Evolutionary conservation across 2,888 invertebrate genomes (phyloP).

Genomic region (Caradrina kadenii): DNA sequence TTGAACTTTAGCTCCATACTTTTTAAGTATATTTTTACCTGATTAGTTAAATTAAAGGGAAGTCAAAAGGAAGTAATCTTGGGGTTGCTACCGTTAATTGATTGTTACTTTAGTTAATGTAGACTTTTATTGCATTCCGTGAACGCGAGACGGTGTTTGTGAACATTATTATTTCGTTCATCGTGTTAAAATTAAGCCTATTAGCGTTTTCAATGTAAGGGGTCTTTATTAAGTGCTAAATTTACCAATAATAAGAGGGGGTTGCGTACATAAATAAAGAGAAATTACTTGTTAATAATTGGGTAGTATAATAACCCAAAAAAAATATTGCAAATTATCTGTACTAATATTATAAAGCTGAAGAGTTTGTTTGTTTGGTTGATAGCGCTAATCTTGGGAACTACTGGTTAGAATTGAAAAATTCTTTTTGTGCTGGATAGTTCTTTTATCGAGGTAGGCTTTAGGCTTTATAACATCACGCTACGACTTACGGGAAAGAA

Average conservation of each 20-base stretch:
- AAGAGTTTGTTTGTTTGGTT: too few species aligned
- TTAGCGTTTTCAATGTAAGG: slow-evolving; percentile 21
- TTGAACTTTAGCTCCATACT: slow-evolving; percentile 28
- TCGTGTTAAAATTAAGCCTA: slow-evolving; percentile 55
- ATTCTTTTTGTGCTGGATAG: too few species aligned
- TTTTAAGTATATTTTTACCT: slow-evolving; percentile 31
- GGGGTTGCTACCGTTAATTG: slow-evolving; percentile 73
- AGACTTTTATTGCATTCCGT: slow-evolving; percentile 69
- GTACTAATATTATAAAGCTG: too few species aligned
- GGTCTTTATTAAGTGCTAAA: slow-evolving; percentile 26
- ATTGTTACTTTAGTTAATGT: slow-evolving; percentile 76
- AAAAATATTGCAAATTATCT: too few species aligned
- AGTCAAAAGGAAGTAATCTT: slow-evolving; percentile 69
- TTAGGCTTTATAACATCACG: too few species aligned
- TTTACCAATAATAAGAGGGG: not conserved
- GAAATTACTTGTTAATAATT: too few species aligned
- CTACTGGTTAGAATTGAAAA: too few species aligned
- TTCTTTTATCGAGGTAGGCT: too few species aligned
- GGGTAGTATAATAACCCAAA: too few species aligned
- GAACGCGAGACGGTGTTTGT: slow-evolving; percentile 53
- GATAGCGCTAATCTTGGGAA: too few species aligned
- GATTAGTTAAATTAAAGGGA: slow-evolving; percentile 17
- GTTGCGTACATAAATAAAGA: too few species aligned
- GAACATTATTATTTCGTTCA: slow-evolving; percentile 50
- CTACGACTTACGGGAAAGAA: too few species aligned